A percentile compares a stretch with the other conserved stretches of the same genome.
Evolutionary conservation across 2,113 vertebrate species (phyloP).

Genomic region (Hepsetus odoe): DNA sequence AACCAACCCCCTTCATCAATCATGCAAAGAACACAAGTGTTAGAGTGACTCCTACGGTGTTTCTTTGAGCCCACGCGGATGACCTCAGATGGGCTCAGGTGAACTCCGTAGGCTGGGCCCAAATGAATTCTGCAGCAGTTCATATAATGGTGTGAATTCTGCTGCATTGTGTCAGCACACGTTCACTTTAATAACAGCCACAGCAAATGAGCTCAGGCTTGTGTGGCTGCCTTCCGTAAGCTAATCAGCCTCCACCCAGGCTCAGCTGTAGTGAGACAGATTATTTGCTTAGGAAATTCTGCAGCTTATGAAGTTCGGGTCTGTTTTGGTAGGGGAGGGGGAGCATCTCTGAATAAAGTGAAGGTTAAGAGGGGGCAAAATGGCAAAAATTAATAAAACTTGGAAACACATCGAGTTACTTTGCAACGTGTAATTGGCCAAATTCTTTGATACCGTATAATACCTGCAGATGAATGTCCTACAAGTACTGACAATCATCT

Average conservation of each 20-base stretch:
- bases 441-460: too few relatives aligned
- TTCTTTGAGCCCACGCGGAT: background rate
- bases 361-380: background rate
- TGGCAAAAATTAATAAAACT: background rate
- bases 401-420: too few relatives aligned
- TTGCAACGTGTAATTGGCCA: too few relatives aligned
- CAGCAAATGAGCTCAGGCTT: background rate
- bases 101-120: background rate
- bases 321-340: background rate
- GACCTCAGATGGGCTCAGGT: background rate
- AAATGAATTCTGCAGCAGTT: background rate
- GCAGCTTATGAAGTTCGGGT: background rate
- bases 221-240: background rate
- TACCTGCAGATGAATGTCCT: too few relatives aligned
- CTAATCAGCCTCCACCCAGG: background rate
- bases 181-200: background rate
- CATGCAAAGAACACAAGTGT: background rate
- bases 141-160: background rate
- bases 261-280: background rate
- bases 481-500: too few relatives aligned
- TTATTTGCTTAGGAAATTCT: background rate
- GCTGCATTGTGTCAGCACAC: background rate
- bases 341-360: background rate
- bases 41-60: conserved; percentile 8
- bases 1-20: background rate